Base-by-base conservation (phyloP, 2,888 invertebrate genomes). In the Chorisops tibialis region DNA sequence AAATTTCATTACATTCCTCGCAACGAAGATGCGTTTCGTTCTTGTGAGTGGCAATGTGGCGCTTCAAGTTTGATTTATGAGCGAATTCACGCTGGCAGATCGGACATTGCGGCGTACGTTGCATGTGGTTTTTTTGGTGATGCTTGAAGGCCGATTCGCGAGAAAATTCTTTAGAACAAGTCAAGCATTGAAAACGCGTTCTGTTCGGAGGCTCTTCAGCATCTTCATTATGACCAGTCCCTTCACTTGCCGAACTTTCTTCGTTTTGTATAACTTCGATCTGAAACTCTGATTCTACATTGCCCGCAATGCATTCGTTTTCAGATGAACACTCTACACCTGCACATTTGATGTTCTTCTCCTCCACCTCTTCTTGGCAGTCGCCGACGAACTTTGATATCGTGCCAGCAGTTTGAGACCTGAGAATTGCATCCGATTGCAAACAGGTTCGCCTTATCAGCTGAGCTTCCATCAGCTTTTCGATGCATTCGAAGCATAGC, bases 51-150 rank as follows among this genome's bases (percentile, higher is more conserved):
- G 35, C 12, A 3, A 67, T 37, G 30, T 67, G 65, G 2, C 63
- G 52, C 18, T 65, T 65, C 14, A 66, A 59, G 59, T 66, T 65
- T 19, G 63, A 62, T 51, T 61, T 63, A 18, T 62, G 63, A 7
- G 54, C 22, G 30, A 64, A 65, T 19, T 54, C 22, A 30, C 59
- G 43, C 7, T 49, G 14, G 22, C 66, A 67, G 18, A 65, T 45
- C 3, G 65, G 63, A 21, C 65, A 67, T 59, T 62, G 62, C 4
- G 37, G 47, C 38, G 63, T 64, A 6, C 50, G 30, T 37, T 47
- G 51, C 3, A 37, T 41, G 30, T 64, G 64, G 43, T 51, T 60
- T 11, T 60, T 59, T 51, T 50, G 11, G 24, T 63, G 61, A 14
- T 63, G 59, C 11, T 50, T 12, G 37, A 30, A 56, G 11, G 41